Base-by-base conservation (phyloP, 2,113 vertebrate species). In the Brachionichthys hirsutus region DNA sequence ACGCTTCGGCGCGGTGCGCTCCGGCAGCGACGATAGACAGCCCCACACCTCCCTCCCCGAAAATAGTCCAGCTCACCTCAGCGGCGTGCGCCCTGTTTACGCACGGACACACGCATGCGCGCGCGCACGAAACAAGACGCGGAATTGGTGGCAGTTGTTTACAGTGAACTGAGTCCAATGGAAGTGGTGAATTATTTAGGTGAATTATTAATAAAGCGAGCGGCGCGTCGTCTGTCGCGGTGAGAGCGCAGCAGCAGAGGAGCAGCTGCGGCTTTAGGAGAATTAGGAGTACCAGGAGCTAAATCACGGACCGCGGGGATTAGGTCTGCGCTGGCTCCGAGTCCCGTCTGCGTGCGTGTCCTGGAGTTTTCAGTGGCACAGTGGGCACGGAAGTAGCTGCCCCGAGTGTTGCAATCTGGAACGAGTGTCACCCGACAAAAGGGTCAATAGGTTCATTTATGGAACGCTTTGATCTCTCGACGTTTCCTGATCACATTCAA, bases 161-260 rank as follows among this genome's bases (percentile, higher is more conserved):
- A 60, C 75, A 46, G 59, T 73, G 59, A 34, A 36, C 36, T 12
- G 36, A 12, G 3, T 38, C 12, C 36, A 38, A 30, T 30, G 24
- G 30, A 70, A 56, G 72, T 55, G 62, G 54, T 57, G 19, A 78
- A 78, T 84, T 82, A 77, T 81, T n/a, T 73, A 64, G 80, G 83
- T 90, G 78, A 89, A 90, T 90, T 87, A 91, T 91, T 88, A 87
- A 90, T 88, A 89, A 83, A 22, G 81, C 69, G 74, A 77, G 77
- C 84, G 81, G 84, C 83, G 86, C 62, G 83, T 88, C 88, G 86
- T 58, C 85, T 90, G 90, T 88, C 73, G 82, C 67, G 69, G 70
- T 18, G 68, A 78, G 74, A 55, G 80, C 69, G 62, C 20, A 61
- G 85, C 78, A 82, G 77, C 83, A 78, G 62, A 58, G 58, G 69